These are phyloP conservation scores for Silurus lanzhouensis DNA, from an alignment of 2,797 vertebrate species.

Conservation along the genomic window DNA sequence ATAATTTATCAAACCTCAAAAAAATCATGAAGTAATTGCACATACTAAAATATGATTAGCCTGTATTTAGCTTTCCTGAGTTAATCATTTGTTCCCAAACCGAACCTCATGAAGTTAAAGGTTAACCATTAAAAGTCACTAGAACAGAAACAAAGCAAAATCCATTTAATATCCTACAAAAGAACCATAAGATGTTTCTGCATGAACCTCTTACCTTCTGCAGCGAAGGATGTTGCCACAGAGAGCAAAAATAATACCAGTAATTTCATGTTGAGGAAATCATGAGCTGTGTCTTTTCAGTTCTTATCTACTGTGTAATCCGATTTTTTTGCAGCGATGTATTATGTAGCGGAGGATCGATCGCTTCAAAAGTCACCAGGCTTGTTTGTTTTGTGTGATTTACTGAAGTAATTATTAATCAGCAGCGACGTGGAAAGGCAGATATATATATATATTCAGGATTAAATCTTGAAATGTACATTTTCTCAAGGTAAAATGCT, in stretches of 20 bases:
- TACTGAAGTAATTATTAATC: conserved; percentile 69
- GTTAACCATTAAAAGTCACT: background rate
- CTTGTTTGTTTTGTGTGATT: conserved; percentile 58
- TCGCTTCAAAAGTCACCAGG: conserved; percentile 55
- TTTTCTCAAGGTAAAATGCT: background rate
- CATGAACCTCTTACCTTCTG: conserved; percentile 66
- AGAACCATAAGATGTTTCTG: background rate
- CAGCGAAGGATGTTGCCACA: conserved; percentile 61
- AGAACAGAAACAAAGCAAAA: background rate
- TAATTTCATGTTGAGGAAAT: conserved; percentile 61
- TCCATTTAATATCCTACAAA: background rate
- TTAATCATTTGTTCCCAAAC: background rate
- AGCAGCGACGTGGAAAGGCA: background rate
- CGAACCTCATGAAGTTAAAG: background rate
- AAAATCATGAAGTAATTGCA: background rate
- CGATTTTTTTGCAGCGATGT: background rate
- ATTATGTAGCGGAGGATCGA: conserved; percentile 41
- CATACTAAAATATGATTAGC: background rate
- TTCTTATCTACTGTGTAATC: background rate
- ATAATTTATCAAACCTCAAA: background rate
- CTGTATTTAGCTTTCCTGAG: background rate
- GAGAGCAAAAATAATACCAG: conserved; percentile 63
- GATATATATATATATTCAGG: background rate
- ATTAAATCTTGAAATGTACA: background rate
- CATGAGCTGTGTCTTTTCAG: background rate